Evolutionary conservation across 2,888 invertebrate species (phyloP), one percentile per base, ranked within the genome.

Genomic region (Liposcelis brunnea): DNA sequence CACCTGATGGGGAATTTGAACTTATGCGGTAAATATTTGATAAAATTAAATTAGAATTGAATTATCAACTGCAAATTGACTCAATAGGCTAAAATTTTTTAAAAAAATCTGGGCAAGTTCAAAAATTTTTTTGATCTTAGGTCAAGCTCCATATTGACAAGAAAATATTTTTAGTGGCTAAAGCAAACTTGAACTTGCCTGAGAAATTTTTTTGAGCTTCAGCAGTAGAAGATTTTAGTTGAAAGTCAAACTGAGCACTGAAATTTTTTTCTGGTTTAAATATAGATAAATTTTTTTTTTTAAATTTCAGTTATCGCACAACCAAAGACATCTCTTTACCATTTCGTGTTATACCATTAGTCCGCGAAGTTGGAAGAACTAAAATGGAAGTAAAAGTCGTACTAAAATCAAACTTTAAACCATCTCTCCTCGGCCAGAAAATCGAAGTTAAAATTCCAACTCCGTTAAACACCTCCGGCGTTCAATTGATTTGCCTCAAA

Each of bases 321-420:
- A 98, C 98, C 16, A 98, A 99, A 66, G 98, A 99, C 68, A 98
- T 99, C 59, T 97, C 97, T 43, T 72, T 99, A 52, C 98, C 98
- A 52, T 99, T 99, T 77, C 85, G 98, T 52, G 95, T 98, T 49
- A 99, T 99, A 60, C 98, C 98, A 0, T 67, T 99, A 34, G 98
- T 98, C 0, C 77, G 97, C 1, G 98, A 98, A 64, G 94, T 94
- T 2, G 97, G 97, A 0, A 82, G 97, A 53, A 95, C 95, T 56
- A 94, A 97, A 68, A 98, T 99, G 97, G 98, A 99, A 64, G 97
- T 98, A 0, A 99, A 99, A 63, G 94, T 97, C 11, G 97, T 99
- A 0, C 72, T 99, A 45, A 99, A 98, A 68, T 94, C 94, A 48
- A 98, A 95, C 68, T 99, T 99, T 66, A 98, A 98, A 64, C 93